Evolutionary conservation across 2,888 invertebrate species (phyloP), one percentile per base, ranked within the genome.

Genomic region (Lepetodrilus schrolli): DNA sequence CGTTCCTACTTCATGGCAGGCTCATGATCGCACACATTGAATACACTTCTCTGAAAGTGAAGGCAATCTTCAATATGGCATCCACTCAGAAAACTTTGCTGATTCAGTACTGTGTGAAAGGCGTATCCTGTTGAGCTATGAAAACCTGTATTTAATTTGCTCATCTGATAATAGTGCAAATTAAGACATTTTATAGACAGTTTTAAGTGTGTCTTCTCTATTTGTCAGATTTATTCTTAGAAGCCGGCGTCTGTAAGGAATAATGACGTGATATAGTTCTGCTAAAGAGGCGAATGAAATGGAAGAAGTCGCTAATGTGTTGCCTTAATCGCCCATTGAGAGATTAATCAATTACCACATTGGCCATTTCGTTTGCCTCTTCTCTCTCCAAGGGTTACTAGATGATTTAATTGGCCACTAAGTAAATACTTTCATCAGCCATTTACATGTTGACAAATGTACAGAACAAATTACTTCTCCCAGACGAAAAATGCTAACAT

Each of bases 331-430:
- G 17, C 13, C 17, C 43, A 17, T 43, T n/a, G 17, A 43, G n/a
- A 43, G 17, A 43, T 43, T 43, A 17, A 43, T 43, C 43, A 43
- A 43, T 43, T 43, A 43, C 17, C 17, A 17, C 5, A 43, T 43
- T 43, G 10, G 43, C 43, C 43, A 43, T 13, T 43, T 4, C 8
- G 43, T 43, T n/a, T n/a, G n/a, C n/a, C 43, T 43, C n/a, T 13
- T 43, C 43, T 13, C 4, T 43, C n/a, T 13, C n/a, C n/a, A 4
- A 8, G 34, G 58, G 30, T 58, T 17, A 30, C 58, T 30, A 58
- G 30, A 58, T 58, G 30, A 58, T 58, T 30, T 58, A 58, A 58
- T 58, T 58, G 58, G 34, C 58, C 34, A 30, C 30, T 58, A 58
- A 30, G 58, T 30, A 58, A 58, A 58, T 30, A 58, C 43, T 58